phyloP scores from a whole-genome alignment of 2,888 invertebrate genomes.

The Sphecodes monilicornis region DNA sequence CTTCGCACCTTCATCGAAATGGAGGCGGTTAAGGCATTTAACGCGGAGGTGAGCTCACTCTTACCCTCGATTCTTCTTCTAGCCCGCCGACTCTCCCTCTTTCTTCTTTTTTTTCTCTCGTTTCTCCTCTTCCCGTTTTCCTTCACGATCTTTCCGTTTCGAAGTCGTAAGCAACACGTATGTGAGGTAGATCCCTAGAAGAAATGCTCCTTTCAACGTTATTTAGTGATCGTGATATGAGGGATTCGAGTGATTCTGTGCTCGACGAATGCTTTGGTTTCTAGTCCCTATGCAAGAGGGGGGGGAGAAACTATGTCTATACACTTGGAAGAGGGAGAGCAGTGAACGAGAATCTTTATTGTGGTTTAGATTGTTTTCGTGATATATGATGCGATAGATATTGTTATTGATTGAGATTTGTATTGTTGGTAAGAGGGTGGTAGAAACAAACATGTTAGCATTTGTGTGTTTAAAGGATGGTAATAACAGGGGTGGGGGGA shows the following conservation, averaged over 20 bases:
- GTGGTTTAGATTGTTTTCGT: conserved; percentile 39
- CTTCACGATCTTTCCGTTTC: conserved; percentile 5
- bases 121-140: conserved; percentile 29
- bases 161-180: background rate
- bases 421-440: background rate
- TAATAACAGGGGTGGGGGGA: background rate
- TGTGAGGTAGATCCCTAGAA: background rate
- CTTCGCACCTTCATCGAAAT: conserved; percentile 83
- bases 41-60: conserved; percentile 90
- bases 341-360: conserved; percentile 39
- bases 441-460: background rate
- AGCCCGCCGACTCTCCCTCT: conserved; percentile 73
- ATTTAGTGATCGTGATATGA: conserved; percentile 8
- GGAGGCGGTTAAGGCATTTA: conserved; percentile 95
- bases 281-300: conserved; percentile 32
- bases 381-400: conserved; percentile 8
- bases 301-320: conserved; percentile 26
- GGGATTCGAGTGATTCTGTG: conserved; percentile 31
- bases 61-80: conserved; percentile 66
- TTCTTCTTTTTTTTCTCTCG: conserved; percentile 34
- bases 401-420: conserved; percentile 11
- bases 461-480: background rate
- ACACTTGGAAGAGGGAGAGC: conserved; percentile 41
- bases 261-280: conserved; percentile 43
- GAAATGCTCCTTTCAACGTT: background rate